Evolutionary conservation across 2,888 invertebrate genomes (phyloP).

Genomic region (Sisyra terminalis): DNA sequence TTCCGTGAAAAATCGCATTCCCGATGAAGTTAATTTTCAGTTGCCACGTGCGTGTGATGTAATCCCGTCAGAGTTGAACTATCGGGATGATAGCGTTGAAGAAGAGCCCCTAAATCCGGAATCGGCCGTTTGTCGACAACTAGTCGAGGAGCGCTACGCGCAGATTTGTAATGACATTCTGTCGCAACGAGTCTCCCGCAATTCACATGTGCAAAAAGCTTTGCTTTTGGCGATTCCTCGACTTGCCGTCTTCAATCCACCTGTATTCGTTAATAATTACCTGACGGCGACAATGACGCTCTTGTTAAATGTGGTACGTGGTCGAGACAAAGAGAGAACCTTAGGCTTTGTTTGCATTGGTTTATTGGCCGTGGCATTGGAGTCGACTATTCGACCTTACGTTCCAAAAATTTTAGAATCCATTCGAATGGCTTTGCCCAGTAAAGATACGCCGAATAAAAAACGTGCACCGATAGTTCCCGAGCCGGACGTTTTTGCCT

Average conservation of each 20-base stretch:
- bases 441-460: conserved; percentile 60
- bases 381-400: conserved; percentile 61
- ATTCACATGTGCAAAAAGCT: conserved; percentile 70
- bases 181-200: conserved; percentile 57
- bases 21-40: conserved; percentile 9
- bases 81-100: not conserved
- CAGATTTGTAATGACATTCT: conserved; percentile 65
- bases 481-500: conserved; percentile 85
- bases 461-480: conserved; percentile 40
- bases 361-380: conserved; percentile 67
- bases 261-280: conserved; percentile 60
- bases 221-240: conserved; percentile 77
- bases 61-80: conserved; percentile 22
- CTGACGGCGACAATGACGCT: conserved; percentile 60
- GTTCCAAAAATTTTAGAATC: conserved; percentile 75
- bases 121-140: conserved; percentile 69
- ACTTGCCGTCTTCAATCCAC: conserved; percentile 82
- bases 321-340: conserved; percentile 71
- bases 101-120: conserved; percentile 50
- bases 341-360: conserved; percentile 84
- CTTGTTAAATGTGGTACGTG: conserved; percentile 49
- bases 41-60: conserved; percentile 29
- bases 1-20: conserved; percentile 15
- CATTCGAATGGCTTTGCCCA: conserved; percentile 53
- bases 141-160: conserved; percentile 71